Evolutionary conservation across 2,888 invertebrate genomes (phyloP), one percentile per base, ranked within the genome.

Genomic region (Ariolimax columbianus): DNA sequence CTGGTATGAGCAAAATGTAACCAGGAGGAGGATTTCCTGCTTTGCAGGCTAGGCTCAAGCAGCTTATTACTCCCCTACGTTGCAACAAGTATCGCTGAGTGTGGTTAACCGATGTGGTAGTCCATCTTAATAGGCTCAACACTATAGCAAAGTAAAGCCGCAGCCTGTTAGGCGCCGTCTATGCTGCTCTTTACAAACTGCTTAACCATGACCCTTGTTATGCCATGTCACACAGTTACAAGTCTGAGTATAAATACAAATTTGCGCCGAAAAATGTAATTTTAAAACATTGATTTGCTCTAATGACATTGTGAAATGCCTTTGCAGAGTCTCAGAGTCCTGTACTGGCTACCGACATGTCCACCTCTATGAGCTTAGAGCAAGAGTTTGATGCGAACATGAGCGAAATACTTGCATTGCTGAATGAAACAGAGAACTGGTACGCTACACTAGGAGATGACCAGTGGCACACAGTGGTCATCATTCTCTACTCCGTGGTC

Each of bases 371-470:
- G 33, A 43, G 43, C 23, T 26, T 59, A 2, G 75, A 82, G 19
- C 47, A 72, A 0, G 26, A 36, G 38, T 38, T 30, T 47, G 51
- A 73, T 0, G 47, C 19, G 19, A 91, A 91, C 86, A 88, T 90
- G 85, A 89, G 90, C 0, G 90, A 91, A 97, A 97, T 98, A 95
- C 95, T 85, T 79, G 66, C 83, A 55, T 88, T 90, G 72, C 85
- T 87, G 83, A 89, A 89, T 70, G 86, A 85, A 55, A 91, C 91
- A 86, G 87, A 89, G 79, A 89, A 89, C n/a, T 82, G 83, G 77
- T 88, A 88, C 36, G 88, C 91, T 40, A 86, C 92, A 4, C 87
- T 93, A 77, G 88, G 91, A 40, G 89, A 91, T 17, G 87, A 90
- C 11, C 84, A 88, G 33, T 92, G 92, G 91, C 87, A 91, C 47